Evolutionary conservation across 53 echinoderm and acorn worm species (phyloP), one percentile per base, ranked within the genome.

Genomic region (Paracentrotus lividus): DNA sequence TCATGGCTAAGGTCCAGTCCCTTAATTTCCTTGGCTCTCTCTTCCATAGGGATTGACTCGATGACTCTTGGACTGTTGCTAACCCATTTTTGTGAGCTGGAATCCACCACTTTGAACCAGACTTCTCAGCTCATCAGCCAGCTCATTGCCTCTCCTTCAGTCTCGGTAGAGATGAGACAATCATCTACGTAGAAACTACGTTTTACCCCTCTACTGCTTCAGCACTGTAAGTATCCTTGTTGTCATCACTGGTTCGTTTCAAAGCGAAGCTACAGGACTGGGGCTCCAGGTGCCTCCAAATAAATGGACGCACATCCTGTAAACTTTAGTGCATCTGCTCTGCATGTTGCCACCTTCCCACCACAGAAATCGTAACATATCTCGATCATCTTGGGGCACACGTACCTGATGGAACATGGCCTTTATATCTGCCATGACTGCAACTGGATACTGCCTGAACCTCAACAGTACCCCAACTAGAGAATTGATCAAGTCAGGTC

Each of bases 301-400:
- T 36, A 95, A 55, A 49, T 95, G 96, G 42, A 95, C 95, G 38
- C 86, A 77, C 96, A 96, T 96, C 34, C 96, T 16, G 47, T 92
- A 95, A 14, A 76, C 92, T 43, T 75, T 7, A 8, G 95, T n/a
- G n/a, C n/a, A n/a, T 93, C 20, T 44, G 49, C 2, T 13, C 2
- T 14, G 32, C 52, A 92, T 23, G 44, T 94, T 20, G 5, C 94
- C 95, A n/a, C 0, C 43, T 27, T 42, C 86, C 96, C 91, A 95
- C 94, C 94, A 94, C 7, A 95, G 57, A 45, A 84, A 95, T 5
- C 94, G 15, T 49, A 94, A n/a, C 43, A 91, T 51, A 54, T 94
- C 60, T 60, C 60, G n/a, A 4, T 60, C 60, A 12, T 9, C 60
- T n/a, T 3, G 9, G 1, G 60, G 60, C 4, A 60, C 60, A 26